Evolutionary conservation across 2,113 vertebrate species (phyloP).

Genomic region (Brachyhypopomus occidentalis): DNA sequence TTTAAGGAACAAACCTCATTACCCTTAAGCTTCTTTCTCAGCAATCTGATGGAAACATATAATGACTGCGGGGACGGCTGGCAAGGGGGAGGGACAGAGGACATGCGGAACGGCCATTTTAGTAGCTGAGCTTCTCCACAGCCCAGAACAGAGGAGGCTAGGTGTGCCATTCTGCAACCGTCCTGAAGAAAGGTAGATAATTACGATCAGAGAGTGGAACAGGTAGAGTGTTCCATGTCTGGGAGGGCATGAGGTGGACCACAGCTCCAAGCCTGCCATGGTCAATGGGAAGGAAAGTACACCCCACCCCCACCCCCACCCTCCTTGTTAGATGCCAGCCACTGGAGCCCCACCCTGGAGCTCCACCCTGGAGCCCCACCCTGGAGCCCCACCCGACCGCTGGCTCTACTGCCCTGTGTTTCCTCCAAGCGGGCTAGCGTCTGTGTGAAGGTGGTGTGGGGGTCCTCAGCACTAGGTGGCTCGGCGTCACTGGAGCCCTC

Average conservation of each 20-base stretch:
- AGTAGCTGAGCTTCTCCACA: slow-evolving; percentile 58
- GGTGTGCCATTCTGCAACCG: slow-evolving; percentile 53
- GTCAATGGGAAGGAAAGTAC: slow-evolving; percentile 39
- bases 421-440: no score
- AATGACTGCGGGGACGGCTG: slow-evolving; percentile 43
- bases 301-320: not conserved
- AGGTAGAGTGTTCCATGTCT: slow-evolving; percentile 23
- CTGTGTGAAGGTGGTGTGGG: no score
- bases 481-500: not conserved
- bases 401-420: not conserved
- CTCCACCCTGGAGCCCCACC: no score
- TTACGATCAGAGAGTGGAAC: slow-evolving; percentile 45
- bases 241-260: slow-evolving; percentile 24
- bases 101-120: slow-evolving; percentile 55
- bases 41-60: slow-evolving; percentile 51
- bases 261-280: slow-evolving; percentile 29
- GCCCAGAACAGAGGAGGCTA: slow-evolving; percentile 56
- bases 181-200: slow-evolving; percentile 45
- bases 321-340: not conserved
- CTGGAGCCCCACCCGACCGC: no score
- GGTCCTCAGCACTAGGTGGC: no score
- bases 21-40: slow-evolving; percentile 11
- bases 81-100: slow-evolving; percentile 49
- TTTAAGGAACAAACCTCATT: slow-evolving; percentile 32
- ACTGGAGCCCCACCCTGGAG: not conserved